Evolutionary conservation across 2,113 vertebrate genomes (phyloP), one percentile per base, ranked within the genome.

Genomic region (Nipponia nippon): DNA sequence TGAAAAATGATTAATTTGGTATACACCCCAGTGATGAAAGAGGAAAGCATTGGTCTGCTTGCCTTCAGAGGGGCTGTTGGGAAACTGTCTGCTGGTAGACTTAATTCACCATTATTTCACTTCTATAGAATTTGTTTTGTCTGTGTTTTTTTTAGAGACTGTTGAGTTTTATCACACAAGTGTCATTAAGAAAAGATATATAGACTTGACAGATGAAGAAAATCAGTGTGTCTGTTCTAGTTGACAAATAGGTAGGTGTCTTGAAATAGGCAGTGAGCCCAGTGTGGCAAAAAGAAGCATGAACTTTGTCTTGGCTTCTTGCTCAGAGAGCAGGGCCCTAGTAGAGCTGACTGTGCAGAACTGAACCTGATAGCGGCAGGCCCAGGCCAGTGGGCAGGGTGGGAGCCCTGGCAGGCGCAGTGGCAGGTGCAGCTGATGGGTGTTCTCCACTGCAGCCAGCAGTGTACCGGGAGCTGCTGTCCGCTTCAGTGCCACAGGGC

Each of bases 381-480:
- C n/a, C 49, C 18, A 34, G 70, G 62, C 52, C 62, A 21, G n/a
- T 6, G 58, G 25, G 40, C 73, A 71, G 59, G 36, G 52, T 20
- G 36, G 50, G 26, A 87, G 63, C 30, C 36, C 38, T 17, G 32
- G 29, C 66, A 52, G 21, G 12, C 2, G 1, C 38, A 53, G 46
- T 2, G 2, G 40, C 15, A 75, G 32, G 44, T 12, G 2, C 63
- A 49, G 14, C 42, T 84, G 77, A 30, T 59, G 22, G 19, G 19
- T 30, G 30, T 65, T 63, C 44, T 90, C 40, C 27, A 4, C 14
- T 58, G 66, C 30, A 47, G 38, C 49, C n/a, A n/a, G 3, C 9
- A 29, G 38, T 2, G 0, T 76, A 44, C 58, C 0, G 0, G 53
- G 29, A 72, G 29, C 34, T 85, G 46, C 36, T 0, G 0, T 44